These are phyloP conservation scores for Lordiphosa andalusiaca DNA, from an alignment of 2,888 invertebrate species.

Conservation along the genomic window DNA sequence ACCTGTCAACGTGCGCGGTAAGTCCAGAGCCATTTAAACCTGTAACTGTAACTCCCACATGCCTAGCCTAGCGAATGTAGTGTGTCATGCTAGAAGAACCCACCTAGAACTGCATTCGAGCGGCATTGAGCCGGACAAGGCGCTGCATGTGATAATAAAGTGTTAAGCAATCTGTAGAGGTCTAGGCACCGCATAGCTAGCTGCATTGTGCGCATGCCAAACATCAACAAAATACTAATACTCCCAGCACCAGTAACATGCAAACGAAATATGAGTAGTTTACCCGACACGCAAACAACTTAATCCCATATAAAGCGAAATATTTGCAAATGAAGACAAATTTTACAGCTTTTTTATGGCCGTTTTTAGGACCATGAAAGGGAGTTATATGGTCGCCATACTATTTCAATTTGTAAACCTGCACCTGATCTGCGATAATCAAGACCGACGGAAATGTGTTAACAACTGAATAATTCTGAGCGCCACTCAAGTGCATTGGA, in stretches of 20 bases:
- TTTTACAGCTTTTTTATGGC: too few species aligned
- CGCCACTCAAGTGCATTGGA: constrained; percentile 13
- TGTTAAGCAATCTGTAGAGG: constrained; percentile 34
- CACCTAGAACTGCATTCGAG: constrained; percentile 45
- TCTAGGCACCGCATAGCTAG: constrained; percentile 49
- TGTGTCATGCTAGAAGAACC: constrained; percentile 25
- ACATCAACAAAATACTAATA: constrained; percentile 9
- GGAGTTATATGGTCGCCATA: neutral
- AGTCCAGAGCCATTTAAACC: constrained; percentile 60
- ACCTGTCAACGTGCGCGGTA: constrained; percentile 64
- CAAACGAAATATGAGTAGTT: neutral
- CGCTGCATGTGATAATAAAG: constrained; percentile 50
- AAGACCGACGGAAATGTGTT: constrained; percentile 55
- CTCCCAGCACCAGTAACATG: constrained; percentile 17
- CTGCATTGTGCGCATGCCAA: constrained; percentile 65
- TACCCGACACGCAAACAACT: constrained; percentile 3
- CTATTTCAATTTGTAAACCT: constrained; percentile 9
- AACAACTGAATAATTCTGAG: constrained; percentile 44
- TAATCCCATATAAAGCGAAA: too few species aligned
- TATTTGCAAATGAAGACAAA: too few species aligned
- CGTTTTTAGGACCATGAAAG: too few species aligned
- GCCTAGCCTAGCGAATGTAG: constrained; percentile 49
- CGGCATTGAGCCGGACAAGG: constrained; percentile 10
- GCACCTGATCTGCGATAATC: constrained; percentile 23
- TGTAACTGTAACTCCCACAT: constrained; percentile 20